Evolutionary conservation across 2,888 invertebrate genomes (phyloP), one percentile per base, ranked within the genome.

Genomic region (Meiosimyza decipiens): DNA sequence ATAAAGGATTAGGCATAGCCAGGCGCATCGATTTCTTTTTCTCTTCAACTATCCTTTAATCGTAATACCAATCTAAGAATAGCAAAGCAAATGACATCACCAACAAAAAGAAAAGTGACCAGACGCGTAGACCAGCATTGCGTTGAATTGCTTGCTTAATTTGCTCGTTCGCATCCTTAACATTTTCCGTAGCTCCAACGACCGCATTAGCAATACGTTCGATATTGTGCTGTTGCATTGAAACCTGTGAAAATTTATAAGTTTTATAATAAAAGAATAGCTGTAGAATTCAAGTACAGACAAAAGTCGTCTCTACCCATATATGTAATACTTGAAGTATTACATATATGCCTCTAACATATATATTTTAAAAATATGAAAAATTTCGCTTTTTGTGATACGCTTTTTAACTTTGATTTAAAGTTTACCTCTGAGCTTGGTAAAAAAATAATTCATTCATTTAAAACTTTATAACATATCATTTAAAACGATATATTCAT

Each of bases 31-130:
- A 40, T 9, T 40, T 40, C 6, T 40, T 40, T 7, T 40, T 9
- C 6, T 28, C 6, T 28, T 22, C 60, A 6, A 28, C 33, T 15
- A 22, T 9, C 49, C 5, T 22, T 89, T 88, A 93, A 83, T 95
- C 95, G 90, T 99, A 99, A 87, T 99, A 99, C 99, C 99, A 99
- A 89, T 99, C 98, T 69, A 99, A 90, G 87, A 99, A 99, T 12
- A 99, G 89, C 68, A 99, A 89, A 22, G 97, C 95, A 86, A 99
- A 97, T 54, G 98, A 97, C 92, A 98, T 94, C 54, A 99, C 97
- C 79, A 99, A 88, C 71, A 99, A 89, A 85, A 98, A 98, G 88
- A 99, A 99, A 47, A 99, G 88, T 71, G 98, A 92, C 91, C 96
- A 98, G 15, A 97, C 96, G 79, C 99, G 90, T 54, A 98, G 91